Percentiles rank a stretch among this genome's conserved stretches.
Conservation (phyloP, 2,113 vertebrate genomes). For the Bos indicus region DNA sequence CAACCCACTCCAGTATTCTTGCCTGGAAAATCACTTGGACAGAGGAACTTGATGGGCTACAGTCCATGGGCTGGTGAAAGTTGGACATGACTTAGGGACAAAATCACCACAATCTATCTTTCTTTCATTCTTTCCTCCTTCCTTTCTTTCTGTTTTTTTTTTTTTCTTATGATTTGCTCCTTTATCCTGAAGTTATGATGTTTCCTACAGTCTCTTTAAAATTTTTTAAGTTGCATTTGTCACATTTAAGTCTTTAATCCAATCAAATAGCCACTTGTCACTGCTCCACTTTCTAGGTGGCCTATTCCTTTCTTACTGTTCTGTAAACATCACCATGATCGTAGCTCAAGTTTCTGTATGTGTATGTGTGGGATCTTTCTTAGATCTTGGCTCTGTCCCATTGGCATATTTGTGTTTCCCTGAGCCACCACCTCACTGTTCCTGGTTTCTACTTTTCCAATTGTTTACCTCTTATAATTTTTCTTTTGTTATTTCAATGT, state of each 20-base stretch:
- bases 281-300: neutral
- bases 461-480: neutral
- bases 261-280: fast-evolving
- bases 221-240: neutral
- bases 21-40: neutral
- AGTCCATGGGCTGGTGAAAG: neutral
- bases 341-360: fast-evolving
- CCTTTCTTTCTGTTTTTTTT: neutral
- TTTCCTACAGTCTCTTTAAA: neutral
- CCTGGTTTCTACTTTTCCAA: neutral
- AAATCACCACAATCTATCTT: neutral
- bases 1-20: neutral
- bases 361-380: fast-evolving
- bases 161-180: neutral
- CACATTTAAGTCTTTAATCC: neutral
- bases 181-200: neutral
- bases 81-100: neutral
- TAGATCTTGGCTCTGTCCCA: fast-evolving
- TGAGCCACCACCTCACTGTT: neutral
- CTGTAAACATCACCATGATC: fast-evolving
- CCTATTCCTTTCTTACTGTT: fast-evolving
- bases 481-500: neutral
- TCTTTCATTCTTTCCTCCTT: neutral
- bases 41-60: neutral
- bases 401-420: neutral